phyloP scores from a whole-genome alignment of 2,888 invertebrate species.

The Caenorhabditis sp. region DNA sequence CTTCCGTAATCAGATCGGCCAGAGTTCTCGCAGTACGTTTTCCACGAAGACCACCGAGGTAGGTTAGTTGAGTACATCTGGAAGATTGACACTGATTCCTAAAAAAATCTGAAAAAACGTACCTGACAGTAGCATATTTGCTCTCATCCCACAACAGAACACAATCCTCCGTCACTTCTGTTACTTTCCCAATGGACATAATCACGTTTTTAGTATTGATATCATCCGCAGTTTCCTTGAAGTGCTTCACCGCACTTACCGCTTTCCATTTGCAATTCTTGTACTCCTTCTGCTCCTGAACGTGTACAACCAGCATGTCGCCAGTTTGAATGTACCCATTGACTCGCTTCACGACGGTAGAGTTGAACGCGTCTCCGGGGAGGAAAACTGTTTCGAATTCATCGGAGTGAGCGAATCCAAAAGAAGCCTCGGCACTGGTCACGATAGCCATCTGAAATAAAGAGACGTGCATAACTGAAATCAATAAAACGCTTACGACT shows the following conservation, averaged over 20 bases:
- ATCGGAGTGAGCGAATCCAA: conserved; percentile 17
- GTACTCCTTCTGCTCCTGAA: conserved; percentile 36
- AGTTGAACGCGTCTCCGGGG: conserved; percentile 56
- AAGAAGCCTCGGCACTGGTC: conserved; percentile 2
- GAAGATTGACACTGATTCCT: too few species aligned
- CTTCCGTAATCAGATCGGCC: conserved; percentile 9
- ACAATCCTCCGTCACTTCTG: background rate
- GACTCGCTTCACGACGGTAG: conserved; percentile 2
- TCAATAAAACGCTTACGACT: background rate
- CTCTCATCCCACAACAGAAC: conserved; percentile 3
- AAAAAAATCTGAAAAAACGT: conserved; percentile 10
- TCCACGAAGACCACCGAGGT: conserved; percentile 37
- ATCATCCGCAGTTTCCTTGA: background rate
- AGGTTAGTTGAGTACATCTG: conserved; percentile 44
- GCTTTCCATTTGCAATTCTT: conserved; percentile 49
- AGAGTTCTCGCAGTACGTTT: conserved; percentile 5
- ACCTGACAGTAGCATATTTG: background rate
- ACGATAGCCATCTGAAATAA: conserved; percentile 16
- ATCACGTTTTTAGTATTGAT: background rate
- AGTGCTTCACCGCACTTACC: conserved; percentile 3
- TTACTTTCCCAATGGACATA: background rate
- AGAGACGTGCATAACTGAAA: too few species aligned
- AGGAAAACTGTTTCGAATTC: conserved; percentile 38
- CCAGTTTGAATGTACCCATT: background rate
- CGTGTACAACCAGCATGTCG: conserved; percentile 8